Base-by-base conservation (phyloP, 2,113 vertebrate species). In the Nesogale talazaci region DNA sequence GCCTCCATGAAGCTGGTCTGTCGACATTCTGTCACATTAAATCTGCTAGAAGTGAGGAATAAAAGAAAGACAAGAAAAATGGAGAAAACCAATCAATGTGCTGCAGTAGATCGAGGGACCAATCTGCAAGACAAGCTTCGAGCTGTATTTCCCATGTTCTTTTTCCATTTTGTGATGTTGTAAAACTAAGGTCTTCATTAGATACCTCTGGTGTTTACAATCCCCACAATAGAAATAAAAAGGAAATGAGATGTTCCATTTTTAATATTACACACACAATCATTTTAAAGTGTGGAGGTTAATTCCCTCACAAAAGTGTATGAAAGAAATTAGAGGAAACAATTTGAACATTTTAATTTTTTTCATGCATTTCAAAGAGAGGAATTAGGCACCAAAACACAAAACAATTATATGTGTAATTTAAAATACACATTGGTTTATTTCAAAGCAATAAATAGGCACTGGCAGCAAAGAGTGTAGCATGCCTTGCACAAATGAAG, bases 181-280 rank as follows among this genome's bases (percentile, higher is more conserved):
- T 92, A 36, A 94, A 96, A 94, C 36, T 61, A 86, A 95, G 82
- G 88, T 94, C 95, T 96, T 97, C 93, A 93, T 97, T 96, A 95
- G 90, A 86, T 90, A 93, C 90, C 95, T 90, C 88, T 93, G 89
- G 72, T 96, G 86, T 96, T 96, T 94, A 90, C 72, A 94, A 94
- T 96, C 92, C 97, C 96, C 97, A 95, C 79, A 93, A 81, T 69
- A 92, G 93, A 95, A 93, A 94, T 97, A 96, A 97, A 97, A 91
- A 86, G 93, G 95, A 97, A 96, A 97, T 97, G 94, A 96, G 95
- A 97, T 95, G 65, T 81, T 97, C 91, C 92, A 93, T 95, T 96
- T 97, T 97, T 97, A 97, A 97, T 97, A 97, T 92, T 93, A 86
- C 77, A 75, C 70, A 81, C 42, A 84, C 56, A 96, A 93, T 91